Evolutionary conservation across 2,797 vertebrate species (phyloP), one percentile per base, ranked within the genome.

Genomic region (Muscicapa striata): DNA sequence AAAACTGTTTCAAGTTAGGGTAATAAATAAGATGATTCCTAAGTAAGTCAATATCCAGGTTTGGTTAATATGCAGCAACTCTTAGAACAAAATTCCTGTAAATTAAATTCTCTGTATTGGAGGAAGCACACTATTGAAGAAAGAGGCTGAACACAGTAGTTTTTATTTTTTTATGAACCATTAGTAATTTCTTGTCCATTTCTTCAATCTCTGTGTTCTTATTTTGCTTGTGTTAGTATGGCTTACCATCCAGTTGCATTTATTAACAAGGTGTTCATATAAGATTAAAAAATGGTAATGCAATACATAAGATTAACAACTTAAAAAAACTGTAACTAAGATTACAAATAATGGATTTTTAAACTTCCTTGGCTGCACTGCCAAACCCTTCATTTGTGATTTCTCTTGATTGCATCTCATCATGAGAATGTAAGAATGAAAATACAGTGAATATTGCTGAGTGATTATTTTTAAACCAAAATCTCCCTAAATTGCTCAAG

Each of bases 161-260:
- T 77, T 45, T 43, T 13, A 0, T 40, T 34, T 87, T 85, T 85
- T 76, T 46, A 11, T 86, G 29, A 70, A 34, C 10, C 59, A 2
- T 29, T 70, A 63, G 10, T 49, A 43, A 30, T 57, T 80, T 83
- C 27, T 77, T 84, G 22, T 23, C 26, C 5, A 8, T 74, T 85
- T 70, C 10, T 64, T 91, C 76, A 67, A 7, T 55, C 14, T 38
- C 26, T 46, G 14, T 49, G 14, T 57, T 90, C 27, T 70, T 77
- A 22, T 90, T 84, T 92, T 92, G 16, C 17, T 68, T 34, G 10
- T 57, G 15, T 45, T 85, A 51, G 3, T 40, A 21, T 45, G 46
- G 11, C 0, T 88, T 80, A 54, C 21, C 15, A 46, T 43, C 32
- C 6, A n/a, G 22, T 11, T 1, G 0, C 76, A 64, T 69, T 75